Conservation (phyloP, 2,888 invertebrate genomes). For the Serripes groenlandicus region DNA sequence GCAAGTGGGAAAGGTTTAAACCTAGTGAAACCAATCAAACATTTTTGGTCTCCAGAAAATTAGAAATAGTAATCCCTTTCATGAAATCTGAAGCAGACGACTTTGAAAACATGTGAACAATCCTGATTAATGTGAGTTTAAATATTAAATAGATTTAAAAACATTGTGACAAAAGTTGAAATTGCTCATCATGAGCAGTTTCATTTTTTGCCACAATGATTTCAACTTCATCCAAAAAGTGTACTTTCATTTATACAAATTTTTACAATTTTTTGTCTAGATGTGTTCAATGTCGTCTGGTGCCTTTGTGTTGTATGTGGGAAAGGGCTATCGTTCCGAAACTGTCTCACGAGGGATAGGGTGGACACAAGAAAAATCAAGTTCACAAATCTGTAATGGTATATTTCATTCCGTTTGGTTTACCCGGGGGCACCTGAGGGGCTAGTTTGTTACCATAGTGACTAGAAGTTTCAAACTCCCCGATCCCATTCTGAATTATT, state of each 20-base stretch:
- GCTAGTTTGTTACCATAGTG: conserved; percentile 64
- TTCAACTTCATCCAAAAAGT: background rate
- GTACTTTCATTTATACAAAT: background rate
- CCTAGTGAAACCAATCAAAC: too few relatives aligned
- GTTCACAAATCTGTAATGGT: conserved; percentile 64
- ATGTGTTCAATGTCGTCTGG: background rate
- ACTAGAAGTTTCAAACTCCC: conserved; percentile 64
- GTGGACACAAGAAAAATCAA: background rate
- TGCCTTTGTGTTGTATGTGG: too few relatives aligned
- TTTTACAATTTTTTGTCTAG: background rate
- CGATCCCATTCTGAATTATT: conserved; percentile 54
- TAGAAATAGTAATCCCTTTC: too few relatives aligned
- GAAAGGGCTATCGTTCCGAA: too few relatives aligned
- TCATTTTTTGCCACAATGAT: background rate
- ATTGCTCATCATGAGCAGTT: background rate
- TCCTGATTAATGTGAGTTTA: too few relatives aligned
- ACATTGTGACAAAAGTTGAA: too few relatives aligned
- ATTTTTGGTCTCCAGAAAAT: background rate
- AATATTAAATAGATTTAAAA: too few relatives aligned
- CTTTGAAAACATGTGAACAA: too few relatives aligned
- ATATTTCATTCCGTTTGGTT: conserved; percentile 62
- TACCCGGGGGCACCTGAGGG: conserved; percentile 67
- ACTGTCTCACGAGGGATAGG: background rate
- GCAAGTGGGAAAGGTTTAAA: too few relatives aligned
- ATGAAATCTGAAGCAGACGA: too few relatives aligned